Evolutionary conservation across 2,113 vertebrate species (phyloP).

Genomic region (Noctilio leporinus): DNA sequence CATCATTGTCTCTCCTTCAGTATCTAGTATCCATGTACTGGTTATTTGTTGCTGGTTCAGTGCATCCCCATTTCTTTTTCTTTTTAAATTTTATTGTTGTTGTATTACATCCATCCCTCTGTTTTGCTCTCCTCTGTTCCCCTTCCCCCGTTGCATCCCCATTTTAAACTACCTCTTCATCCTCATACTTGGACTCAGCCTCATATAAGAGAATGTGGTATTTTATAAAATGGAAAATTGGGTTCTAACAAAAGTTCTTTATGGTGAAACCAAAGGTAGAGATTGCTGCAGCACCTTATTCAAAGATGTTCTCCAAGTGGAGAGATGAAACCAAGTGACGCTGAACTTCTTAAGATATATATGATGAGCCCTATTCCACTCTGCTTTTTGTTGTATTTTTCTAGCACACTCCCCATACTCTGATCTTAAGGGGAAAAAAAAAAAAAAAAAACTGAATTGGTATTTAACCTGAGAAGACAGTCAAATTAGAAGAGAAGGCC

Average conservation of each 20-base stretch:
- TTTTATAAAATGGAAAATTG: neutral
- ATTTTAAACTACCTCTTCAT: neutral
- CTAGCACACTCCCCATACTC: neutral
- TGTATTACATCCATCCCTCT: no score
- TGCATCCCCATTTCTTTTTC: neutral
- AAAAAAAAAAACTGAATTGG: neutral
- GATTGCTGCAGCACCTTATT: neutral
- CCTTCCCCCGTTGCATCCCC: no score
- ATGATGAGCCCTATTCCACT: fast-evolving
- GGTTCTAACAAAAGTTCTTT: neutral
- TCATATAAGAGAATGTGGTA: neutral
- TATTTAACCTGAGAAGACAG: neutral
- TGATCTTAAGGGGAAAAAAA: neutral
- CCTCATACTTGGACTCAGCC: neutral
- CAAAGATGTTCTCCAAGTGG: neutral
- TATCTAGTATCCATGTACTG: no score
- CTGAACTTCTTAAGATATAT: neutral
- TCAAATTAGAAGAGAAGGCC: neutral
- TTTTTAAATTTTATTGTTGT: no score
- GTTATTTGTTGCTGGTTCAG: neutral
- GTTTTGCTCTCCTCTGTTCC: no score
- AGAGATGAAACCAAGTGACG: neutral
- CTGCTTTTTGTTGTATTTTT: neutral
- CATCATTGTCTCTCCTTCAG: neutral
- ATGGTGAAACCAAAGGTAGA: neutral